Evolutionary conservation across 37 sponge, comb jelly and placozoan species (phyloP), one percentile per base, ranked within the genome.

Genomic region (Aphrocallistes beatrix): DNA sequence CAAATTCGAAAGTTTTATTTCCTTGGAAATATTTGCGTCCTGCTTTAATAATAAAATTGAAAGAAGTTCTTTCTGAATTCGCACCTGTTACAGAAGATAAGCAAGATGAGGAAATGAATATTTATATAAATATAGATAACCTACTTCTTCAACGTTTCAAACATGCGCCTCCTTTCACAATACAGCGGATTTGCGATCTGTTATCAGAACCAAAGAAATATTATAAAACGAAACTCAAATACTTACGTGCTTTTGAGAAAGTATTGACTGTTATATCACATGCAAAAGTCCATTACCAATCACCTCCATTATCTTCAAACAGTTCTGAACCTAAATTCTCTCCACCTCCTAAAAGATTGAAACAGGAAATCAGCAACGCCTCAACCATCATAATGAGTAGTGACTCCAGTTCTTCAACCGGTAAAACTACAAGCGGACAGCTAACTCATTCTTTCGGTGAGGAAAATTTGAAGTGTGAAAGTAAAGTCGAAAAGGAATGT

Each of bases 131-230:
- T 60, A 60, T 60, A 8, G 75, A 60, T 60, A 32, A 6, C 10
- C 21, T 60, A 13, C 21, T 60, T 28, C 10, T 13, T 25, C 75
- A 60, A 60, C 10, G 75, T 25, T 60, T 60, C n/a, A 60, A 21
- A 60, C 10, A 60, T 25, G 75, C 75, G 8, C 92, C 99, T 36
- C 99, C 99, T 3, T 98, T 98, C 88, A 98, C 99, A 0, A 86
- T 98, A 38, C 99, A 98, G 88, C 81, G 99, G 21, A 49, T 98
- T 32, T 93, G 96, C 85, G 99, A 98, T 88, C 85, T 98, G 83
- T 23, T 98, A 3, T 36, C 87, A n/a, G 88, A 90, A 19, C 99
- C 99, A 0, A 87, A 84, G n/a, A 88, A 86, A 39, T 90, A 92
- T 83, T 98, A 98, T 90, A 92, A 88, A 75, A 85, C 83, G 69